Evolutionary conservation across 2,888 invertebrate species (phyloP).

Genomic region (Erebia ligea): DNA sequence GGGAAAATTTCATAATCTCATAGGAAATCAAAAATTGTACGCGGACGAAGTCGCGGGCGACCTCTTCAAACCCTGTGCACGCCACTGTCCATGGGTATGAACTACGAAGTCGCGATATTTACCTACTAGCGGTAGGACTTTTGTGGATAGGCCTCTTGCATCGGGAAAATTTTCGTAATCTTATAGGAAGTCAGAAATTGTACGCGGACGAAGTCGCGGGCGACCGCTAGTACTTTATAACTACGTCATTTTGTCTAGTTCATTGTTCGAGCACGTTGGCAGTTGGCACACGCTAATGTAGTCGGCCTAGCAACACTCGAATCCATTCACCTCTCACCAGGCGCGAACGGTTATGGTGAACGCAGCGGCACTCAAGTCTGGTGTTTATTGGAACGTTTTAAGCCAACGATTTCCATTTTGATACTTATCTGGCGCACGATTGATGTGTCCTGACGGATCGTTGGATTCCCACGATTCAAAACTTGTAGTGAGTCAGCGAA

Average conservation of each 20-base stretch:
- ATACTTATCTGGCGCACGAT: constrained; percentile 33
- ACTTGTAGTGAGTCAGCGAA: constrained; percentile 38
- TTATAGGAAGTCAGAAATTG: no score
- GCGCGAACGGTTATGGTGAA: constrained; percentile 68
- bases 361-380: constrained; percentile 39
- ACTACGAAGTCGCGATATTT: no score
- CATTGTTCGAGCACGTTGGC: constrained; percentile 79
- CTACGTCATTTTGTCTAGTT: constrained; percentile 58
- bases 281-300: constrained; percentile 75
- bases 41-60: no score
- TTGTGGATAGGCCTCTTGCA: no score
- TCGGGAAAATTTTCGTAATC: no score
- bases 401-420: constrained; percentile 39
- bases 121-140: no score
- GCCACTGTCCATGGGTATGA: no score
- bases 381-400: constrained; percentile 43
- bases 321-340: constrained; percentile 82
- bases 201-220: no score
- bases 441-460: constrained; percentile 28
- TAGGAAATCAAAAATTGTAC: no score
- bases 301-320: constrained; percentile 77
- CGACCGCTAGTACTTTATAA: no score
- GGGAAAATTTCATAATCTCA: no score
- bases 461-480: constrained; percentile 43
- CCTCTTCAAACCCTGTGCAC: no score